Base-by-base conservation (phyloP, 2,888 invertebrate species). In the Drosophila barbarae region DNA sequence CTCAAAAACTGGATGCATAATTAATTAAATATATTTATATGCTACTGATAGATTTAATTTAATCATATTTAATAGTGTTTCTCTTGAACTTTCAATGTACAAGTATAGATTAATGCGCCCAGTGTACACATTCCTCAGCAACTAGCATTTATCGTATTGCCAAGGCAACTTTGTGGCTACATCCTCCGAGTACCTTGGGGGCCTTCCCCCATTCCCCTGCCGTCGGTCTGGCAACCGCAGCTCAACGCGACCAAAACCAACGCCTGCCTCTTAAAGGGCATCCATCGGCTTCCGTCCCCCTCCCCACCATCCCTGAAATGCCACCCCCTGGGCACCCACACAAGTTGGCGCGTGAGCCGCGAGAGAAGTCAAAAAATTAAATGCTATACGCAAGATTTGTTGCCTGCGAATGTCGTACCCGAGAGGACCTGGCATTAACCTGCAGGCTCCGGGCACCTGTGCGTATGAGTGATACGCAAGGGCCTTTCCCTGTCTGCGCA, bases 321-420 rank as follows among this genome's bases (percentile, higher is more conserved):
- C 51, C 30, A 49, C 36, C 36, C 30, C 36, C 21, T n/a, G 18
- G 15, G 36, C 21, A 9, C 36, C 52, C 67, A 32, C 67, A 53
- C 53, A 68, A 38, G 49, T 51, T 68, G 60, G 52, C 60, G 60
- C 61, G 59, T 70, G 63, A 70, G 49, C 71, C 60, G 58, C 76
- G 70, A 65, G 66, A 67, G 50, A 65, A 75, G 73, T 73, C 70
- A 68, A 74, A 75, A 80, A 77, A 78, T 78, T 73, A 79, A 77
- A 73, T 80, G 80, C 60, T 73, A 65, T 75, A 64, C 60, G 42
- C 52, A 64, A 65, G 82, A 79, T 74, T 80, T 80, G 83, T 76
- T 58, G 52, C 66, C 68, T 64, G 67, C 63, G 64, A 63, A 53
- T 54, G 53, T 51, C 53, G 39, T 50, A 26, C 35, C 26, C 53